Percentiles rank a stretch among this genome's conserved stretches.
These are phyloP conservation scores for Schizotus pectinicornis DNA, from an alignment of 2,888 invertebrate species.

Conservation along the genomic window DNA sequence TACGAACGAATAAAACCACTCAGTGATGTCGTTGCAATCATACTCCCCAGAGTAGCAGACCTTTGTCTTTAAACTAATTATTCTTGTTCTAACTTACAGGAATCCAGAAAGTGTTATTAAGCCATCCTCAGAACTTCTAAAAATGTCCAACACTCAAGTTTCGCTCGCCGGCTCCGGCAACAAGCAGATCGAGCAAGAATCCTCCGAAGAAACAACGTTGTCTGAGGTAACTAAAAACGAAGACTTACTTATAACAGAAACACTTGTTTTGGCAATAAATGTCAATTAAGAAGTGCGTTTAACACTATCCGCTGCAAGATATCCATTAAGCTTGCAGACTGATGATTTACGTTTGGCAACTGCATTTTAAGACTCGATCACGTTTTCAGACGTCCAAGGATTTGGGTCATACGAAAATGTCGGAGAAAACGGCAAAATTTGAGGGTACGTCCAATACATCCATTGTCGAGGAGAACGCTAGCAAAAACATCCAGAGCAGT, in stretches of 20 bases:
- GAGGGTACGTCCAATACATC: slow-evolving; percentile 53
- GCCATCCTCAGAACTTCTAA: slow-evolving; percentile 20
- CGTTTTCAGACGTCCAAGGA: slow-evolving; percentile 52
- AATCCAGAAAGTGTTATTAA: slow-evolving; percentile 30
- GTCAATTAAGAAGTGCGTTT: slow-evolving; percentile 49
- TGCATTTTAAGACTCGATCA: slow-evolving; percentile 22
- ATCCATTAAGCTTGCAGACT: slow-evolving; percentile 16
- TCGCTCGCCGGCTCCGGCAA: slow-evolving; percentile 35
- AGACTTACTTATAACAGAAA: slow-evolving; percentile 31
- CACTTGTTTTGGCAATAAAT: slow-evolving; percentile 45
- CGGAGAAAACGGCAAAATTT: slow-evolving; percentile 54
- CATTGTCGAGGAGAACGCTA: slow-evolving; percentile 52
- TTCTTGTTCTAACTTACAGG: slow-evolving; percentile 27
- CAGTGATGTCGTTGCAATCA: slow-evolving; percentile 2
- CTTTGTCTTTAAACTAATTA: background rate
- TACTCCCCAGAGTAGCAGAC: background rate
- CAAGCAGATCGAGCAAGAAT: slow-evolving; percentile 50
- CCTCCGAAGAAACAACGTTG: slow-evolving; percentile 52
- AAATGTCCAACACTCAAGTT: slow-evolving; percentile 47
- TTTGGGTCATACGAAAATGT: slow-evolving; percentile 52
- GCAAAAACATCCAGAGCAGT: slow-evolving; percentile 50
- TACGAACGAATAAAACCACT: slow-evolving; percentile 6
- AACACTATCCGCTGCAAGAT: slow-evolving; percentile 28
- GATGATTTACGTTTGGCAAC: slow-evolving; percentile 30
- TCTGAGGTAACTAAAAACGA: slow-evolving; percentile 47